A percentile compares a stretch with the other conserved stretches of the same genome.
Conservation (phyloP, 2,888 invertebrate species). For the Carabus problematicus region DNA sequence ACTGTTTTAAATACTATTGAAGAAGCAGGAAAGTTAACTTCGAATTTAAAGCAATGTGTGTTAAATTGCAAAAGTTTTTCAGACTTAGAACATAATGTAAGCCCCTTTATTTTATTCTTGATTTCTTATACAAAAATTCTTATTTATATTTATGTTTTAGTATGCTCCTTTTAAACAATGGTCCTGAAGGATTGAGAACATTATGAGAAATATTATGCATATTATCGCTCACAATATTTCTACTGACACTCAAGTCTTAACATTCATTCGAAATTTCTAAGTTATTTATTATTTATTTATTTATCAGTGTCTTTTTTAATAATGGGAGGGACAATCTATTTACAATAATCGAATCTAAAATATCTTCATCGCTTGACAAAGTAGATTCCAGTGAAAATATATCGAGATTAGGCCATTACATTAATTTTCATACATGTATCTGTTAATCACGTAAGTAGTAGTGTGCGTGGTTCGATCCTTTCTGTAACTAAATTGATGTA, state of each 20-base stretch:
- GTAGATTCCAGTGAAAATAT: constrained; percentile 51
- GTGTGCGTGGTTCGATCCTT: constrained; percentile 5
- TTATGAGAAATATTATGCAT: constrained; percentile 75
- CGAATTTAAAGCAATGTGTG: constrained; percentile 69
- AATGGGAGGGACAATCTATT: constrained; percentile 64
- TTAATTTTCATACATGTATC: constrained; percentile 73
- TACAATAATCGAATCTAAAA: constrained; percentile 65
- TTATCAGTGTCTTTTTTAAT: constrained; percentile 39
- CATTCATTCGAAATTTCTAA: constrained; percentile 74
- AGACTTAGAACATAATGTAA: constrained; percentile 83
- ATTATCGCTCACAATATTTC: constrained; percentile 83
- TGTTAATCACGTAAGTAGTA: constrained; percentile 69
- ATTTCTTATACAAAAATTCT: constrained; percentile 10
- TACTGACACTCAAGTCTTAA: constrained; percentile 77
- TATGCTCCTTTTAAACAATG: constrained; percentile 81
- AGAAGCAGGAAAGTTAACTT: constrained; percentile 72
- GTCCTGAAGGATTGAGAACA: constrained; percentile 63
- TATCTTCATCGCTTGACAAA: constrained; percentile 48
- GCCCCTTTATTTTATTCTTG: constrained; percentile 46
- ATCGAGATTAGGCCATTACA: constrained; percentile 82
- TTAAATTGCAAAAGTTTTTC: constrained; percentile 71
- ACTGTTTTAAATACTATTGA: constrained; percentile 70
- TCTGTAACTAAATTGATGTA: constrained; percentile 31
- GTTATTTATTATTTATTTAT: constrained; percentile 54
- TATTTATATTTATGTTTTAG: constrained; percentile 62